Conservation (phyloP, 2,888 invertebrate genomes). For the Entomobrya proxima region DNA sequence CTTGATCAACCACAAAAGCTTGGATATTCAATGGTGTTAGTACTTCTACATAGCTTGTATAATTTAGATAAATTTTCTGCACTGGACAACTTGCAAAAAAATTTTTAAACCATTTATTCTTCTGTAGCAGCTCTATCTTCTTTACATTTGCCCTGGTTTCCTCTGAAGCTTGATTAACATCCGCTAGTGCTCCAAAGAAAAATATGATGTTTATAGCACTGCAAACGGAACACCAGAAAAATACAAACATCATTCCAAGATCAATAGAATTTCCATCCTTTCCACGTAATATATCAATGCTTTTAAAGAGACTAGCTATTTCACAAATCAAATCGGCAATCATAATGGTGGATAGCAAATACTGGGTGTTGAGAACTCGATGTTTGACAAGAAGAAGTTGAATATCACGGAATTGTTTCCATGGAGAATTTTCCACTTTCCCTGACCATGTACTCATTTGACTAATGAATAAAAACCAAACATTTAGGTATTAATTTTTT, state of each 20-base stretch:
- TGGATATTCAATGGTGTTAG: background rate
- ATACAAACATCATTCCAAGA: background rate
- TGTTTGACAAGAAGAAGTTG: background rate
- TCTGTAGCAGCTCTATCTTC: background rate
- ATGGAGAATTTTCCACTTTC: background rate
- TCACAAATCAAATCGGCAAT: background rate
- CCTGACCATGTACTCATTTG: background rate
- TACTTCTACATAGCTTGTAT: background rate
- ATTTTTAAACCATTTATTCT: background rate
- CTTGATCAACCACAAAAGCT: background rate
- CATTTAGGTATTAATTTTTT: too few relatives aligned
- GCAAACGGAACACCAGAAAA: background rate
- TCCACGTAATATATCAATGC: background rate
- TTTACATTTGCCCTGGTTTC: background rate
- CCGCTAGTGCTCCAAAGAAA: background rate
- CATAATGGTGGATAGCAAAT: background rate
- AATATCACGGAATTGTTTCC: background rate
- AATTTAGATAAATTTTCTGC: background rate
- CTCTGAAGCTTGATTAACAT: background rate
- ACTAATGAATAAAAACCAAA: background rate
- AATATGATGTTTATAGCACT: background rate
- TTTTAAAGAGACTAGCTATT: background rate
- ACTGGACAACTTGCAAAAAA: background rate
- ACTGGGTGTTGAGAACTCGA: background rate
- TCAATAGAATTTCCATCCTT: background rate